Conservation (phyloP, 2,113 vertebrate species). For the Xenotilapia flavipinnis region DNA sequence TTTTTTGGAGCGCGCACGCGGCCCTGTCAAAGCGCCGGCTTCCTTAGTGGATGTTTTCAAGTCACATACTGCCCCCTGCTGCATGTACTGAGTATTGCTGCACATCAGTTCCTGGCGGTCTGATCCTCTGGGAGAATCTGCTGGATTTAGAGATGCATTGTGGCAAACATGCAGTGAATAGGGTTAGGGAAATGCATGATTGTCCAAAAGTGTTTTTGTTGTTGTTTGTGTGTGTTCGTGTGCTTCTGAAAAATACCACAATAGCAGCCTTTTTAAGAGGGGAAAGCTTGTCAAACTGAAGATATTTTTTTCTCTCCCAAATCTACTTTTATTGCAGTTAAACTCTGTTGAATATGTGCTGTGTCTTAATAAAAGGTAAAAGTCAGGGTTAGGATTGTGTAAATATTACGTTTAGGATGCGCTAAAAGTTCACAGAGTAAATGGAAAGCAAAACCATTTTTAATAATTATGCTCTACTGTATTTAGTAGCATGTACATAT, state of each 20-base stretch:
- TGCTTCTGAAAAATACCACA: background rate
- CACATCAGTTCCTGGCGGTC: slow-evolving; percentile 16
- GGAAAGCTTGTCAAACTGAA: background rate
- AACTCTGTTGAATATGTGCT: background rate
- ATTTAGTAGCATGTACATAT: background rate
- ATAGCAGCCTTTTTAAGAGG: background rate
- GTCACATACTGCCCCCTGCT: slow-evolving; percentile 79
- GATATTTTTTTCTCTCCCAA: background rate
- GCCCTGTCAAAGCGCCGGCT: background rate
- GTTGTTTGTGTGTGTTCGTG: background rate
- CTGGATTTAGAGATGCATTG: slow-evolving; percentile 11
- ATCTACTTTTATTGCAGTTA: background rate
- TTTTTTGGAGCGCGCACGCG: background rate
- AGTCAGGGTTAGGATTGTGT: background rate
- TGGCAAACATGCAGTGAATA: background rate
- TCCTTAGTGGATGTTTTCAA: slow-evolving; percentile 39
- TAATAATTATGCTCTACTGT: background rate
- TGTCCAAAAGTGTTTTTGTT: background rate
- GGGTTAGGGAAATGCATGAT: slow-evolving; percentile 21
- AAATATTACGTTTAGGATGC: background rate
- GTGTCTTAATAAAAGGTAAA: background rate
- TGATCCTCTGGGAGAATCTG: slow-evolving; percentile 38
- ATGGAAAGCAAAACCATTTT: background rate
- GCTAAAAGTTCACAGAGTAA: background rate
- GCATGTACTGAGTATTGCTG: background rate